Evolutionary conservation across 2,888 invertebrate species (phyloP).

Genomic region (Protodeltote pygarga): DNA sequence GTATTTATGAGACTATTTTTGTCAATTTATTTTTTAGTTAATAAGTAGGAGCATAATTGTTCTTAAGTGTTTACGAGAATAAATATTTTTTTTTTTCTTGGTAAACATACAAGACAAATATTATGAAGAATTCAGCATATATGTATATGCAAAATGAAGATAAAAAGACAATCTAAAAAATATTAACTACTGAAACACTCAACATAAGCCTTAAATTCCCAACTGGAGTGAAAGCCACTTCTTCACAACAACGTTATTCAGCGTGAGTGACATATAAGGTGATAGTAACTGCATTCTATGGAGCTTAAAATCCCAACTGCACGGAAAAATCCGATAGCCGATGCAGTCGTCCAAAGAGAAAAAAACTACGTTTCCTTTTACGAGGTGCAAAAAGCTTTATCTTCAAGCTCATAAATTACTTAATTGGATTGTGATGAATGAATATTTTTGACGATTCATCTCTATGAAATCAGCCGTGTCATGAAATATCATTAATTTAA

Average conservation of each 20-base stretch:
- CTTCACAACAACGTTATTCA: background rate
- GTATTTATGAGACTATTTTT: no score
- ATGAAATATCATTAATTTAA: slow-evolving; percentile 37
- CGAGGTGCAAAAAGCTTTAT: slow-evolving; percentile 12
- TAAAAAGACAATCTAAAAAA: no score
- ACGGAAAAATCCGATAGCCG: slow-evolving; percentile 1
- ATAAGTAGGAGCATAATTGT: no score
- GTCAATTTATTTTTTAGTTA: no score
- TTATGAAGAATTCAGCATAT: no score
- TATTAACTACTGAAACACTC: no score
- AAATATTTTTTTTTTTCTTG: no score
- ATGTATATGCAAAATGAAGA: no score
- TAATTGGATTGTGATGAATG: slow-evolving; percentile 23
- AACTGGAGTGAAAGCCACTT: no score
- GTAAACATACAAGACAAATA: no score
- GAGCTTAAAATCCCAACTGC: background rate
- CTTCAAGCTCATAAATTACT: slow-evolving; percentile 28
- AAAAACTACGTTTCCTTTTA: slow-evolving; percentile 14
- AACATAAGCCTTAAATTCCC: no score
- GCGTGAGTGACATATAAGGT: background rate
- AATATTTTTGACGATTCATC: slow-evolving; percentile 25
- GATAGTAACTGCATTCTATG: background rate
- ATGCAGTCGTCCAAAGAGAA: slow-evolving; percentile 8
- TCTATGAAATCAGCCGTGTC: slow-evolving; percentile 27
- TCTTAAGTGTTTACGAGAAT: no score